Evolutionary conservation across 2,113 vertebrate species (phyloP), one percentile per base, ranked within the genome.

Genomic region (Lophura nycthemera): DNA sequence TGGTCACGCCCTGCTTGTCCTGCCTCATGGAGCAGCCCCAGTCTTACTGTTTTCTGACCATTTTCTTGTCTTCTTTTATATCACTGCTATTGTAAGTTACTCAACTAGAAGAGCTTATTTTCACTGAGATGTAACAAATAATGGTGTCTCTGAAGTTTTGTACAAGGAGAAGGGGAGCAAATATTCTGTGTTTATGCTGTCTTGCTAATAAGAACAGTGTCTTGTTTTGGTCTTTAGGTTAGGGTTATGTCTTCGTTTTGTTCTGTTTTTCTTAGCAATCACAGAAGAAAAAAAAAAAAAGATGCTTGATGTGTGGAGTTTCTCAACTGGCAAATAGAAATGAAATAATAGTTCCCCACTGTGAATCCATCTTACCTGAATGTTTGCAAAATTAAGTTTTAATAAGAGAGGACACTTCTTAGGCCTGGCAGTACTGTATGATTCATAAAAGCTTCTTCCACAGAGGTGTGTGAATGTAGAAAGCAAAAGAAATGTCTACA

Each of bases 11-110:
- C 18, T 1, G 2, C 32, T 57, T 43, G 27, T 57, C 42, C 29
- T 38, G 27, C 13, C 12, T 71, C 2, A 1, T 11, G 18, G 17
- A 75, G 12, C 32, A 52, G n/a, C 17, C 47, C 10, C 0, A 0
- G 34, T 76, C 36, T 38, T 65, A 22, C 18, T 57, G 18, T 36
- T 76, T n/a, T n/a, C 63, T 59, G 36, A 17, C 32, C 43, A 11
- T 8, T n/a, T 86, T 50, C 32, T 11, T 38, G 25, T 57, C 63
- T 50, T 76, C 25, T 14, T 29, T 50, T 59, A 18, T 21, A 20
- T 56, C 36, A 4, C 42, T 52, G 21, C 9, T 21, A 13, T 57
- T 91, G 11, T 52, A n/a, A 64, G 22, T 9, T 43, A 25, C 27
- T 25, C 29, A 34, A 3, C 27, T 64, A 50, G 34, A 75, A 81